These are phyloP conservation scores for Drosophila borborema DNA, from an alignment of 2,888 invertebrate genomes.

Conservation along the genomic window DNA sequence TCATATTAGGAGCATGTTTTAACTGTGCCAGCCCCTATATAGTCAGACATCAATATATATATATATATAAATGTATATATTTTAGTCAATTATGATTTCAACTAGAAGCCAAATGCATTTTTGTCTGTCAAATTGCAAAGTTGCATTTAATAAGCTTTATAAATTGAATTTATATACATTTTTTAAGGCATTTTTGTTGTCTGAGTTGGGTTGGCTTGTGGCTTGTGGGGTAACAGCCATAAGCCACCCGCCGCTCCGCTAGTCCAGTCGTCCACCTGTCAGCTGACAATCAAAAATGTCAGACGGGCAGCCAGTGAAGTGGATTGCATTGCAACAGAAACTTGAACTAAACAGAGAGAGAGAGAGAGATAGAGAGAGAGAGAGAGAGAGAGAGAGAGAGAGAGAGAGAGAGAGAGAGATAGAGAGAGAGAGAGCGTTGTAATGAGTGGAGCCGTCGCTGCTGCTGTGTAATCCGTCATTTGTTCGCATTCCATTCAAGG, in stretches of 20 bases:
- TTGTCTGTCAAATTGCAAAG: conserved; percentile 40
- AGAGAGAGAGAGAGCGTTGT: not conserved
- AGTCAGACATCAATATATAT: conserved; percentile 12
- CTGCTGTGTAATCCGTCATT: conserved; percentile 62
- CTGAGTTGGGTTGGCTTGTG: not conserved
- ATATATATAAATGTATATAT: not conserved
- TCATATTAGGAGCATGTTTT: conserved; percentile 36
- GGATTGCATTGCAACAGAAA: conserved; percentile 35
- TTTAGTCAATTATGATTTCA: conserved; percentile 45
- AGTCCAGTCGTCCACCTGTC: conserved; percentile 40
- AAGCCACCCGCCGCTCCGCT: conserved; percentile 1
- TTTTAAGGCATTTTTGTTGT: conserved; percentile 39
- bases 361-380: not conserved
- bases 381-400: too few species aligned
- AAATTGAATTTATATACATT: conserved; percentile 27
- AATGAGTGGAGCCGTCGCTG: not conserved
- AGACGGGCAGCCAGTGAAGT: conserved; percentile 49
- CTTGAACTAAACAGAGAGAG: not conserved
- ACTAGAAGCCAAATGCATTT: conserved; percentile 36
- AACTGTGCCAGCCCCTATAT: conserved; percentile 39
- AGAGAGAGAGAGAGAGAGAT: not conserved
- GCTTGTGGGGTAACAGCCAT: not conserved
- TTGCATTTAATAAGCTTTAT: conserved; percentile 57
- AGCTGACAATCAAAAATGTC: conserved; percentile 77
- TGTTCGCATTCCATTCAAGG: conserved; percentile 80